Evolutionary conservation across 2,888 invertebrate species (phyloP).

Genomic region (Strigamia crassipes): DNA sequence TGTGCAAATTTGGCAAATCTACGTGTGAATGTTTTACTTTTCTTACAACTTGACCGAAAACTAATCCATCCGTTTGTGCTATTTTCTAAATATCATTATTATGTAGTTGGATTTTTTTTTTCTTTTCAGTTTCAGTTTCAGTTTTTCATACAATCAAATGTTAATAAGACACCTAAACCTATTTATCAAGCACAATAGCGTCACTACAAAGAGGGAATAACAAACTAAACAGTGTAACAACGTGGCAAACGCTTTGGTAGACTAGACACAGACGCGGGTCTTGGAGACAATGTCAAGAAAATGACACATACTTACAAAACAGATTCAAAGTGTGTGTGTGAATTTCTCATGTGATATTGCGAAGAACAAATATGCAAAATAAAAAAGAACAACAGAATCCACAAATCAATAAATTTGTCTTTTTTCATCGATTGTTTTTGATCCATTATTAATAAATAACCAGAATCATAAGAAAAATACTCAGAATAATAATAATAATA

Average conservation of each 20-base stretch:
- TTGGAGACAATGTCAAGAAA: slow-evolving; percentile 35
- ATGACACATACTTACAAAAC: slow-evolving; percentile 35
- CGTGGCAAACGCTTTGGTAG: slow-evolving; percentile 33
- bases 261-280: slow-evolving; percentile 33
- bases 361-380: slow-evolving; percentile 36
- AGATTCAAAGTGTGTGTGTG: slow-evolving; percentile 34
- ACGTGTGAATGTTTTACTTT: slow-evolving; percentile 3
- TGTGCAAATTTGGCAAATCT: slow-evolving; percentile 10
- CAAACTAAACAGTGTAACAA: slow-evolving; percentile 29
- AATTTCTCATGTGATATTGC: slow-evolving; percentile 35
- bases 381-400: slow-evolving; percentile 35
- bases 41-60: background rate
- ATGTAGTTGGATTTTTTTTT: background rate
- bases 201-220: slow-evolving; percentile 35
- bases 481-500: background rate
- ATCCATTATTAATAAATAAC: background rate
- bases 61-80: slow-evolving; percentile 18
- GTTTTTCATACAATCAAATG: background rate
- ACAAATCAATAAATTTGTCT: slow-evolving; percentile 32
- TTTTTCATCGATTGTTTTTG: background rate
- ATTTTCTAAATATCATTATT: background rate
- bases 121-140: background rate
- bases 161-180: slow-evolving; percentile 2
- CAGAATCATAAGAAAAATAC: background rate
- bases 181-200: slow-evolving; percentile 35